phyloP scores from a whole-genome alignment of 2,888 invertebrate genomes.

The Malthinus flaveolus region DNA sequence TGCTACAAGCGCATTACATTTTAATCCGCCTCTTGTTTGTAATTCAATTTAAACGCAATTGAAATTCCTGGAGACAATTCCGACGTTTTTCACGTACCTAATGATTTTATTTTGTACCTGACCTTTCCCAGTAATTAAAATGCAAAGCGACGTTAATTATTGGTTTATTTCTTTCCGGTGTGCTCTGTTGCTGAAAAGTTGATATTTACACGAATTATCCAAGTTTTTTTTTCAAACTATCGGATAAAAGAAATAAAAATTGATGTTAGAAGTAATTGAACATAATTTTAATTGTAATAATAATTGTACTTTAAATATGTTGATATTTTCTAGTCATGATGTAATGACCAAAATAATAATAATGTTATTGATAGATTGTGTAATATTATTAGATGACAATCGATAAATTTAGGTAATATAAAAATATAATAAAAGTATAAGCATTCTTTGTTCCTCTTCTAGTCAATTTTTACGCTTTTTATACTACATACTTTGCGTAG shows the following conservation, averaged over 20 bases:
- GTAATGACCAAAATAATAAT: slow-evolving; percentile 22
- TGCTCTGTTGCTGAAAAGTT: too few relatives aligned
- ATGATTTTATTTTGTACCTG: too few relatives aligned
- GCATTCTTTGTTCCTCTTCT: slow-evolving; percentile 48
- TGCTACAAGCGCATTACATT: too few relatives aligned
- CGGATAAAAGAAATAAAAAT: neutral
- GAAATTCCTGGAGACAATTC: too few relatives aligned
- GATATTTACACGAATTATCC: too few relatives aligned
- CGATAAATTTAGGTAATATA: slow-evolving; percentile 37
- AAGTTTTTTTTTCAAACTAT: too few relatives aligned
- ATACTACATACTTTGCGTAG: slow-evolving; percentile 36
- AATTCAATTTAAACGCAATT: too few relatives aligned
- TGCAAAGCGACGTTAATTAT: too few relatives aligned
- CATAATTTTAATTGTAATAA: slow-evolving; percentile 13
- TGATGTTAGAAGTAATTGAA: slow-evolving; percentile 1
- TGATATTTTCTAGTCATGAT: slow-evolving; percentile 26
- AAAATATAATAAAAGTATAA: slow-evolving; percentile 15
- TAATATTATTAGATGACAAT: slow-evolving; percentile 39
- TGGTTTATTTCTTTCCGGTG: too few relatives aligned
- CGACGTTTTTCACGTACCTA: too few relatives aligned
- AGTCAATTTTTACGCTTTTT: slow-evolving; percentile 47
- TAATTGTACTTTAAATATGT: slow-evolving; percentile 19
- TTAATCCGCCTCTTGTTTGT: too few relatives aligned
- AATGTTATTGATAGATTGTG: slow-evolving; percentile 14
- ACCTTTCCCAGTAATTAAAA: too few relatives aligned